These are phyloP conservation scores for Paratrypauchen microcephalus DNA, from an alignment of 2,797 vertebrate genomes.

Conservation along the genomic window DNA sequence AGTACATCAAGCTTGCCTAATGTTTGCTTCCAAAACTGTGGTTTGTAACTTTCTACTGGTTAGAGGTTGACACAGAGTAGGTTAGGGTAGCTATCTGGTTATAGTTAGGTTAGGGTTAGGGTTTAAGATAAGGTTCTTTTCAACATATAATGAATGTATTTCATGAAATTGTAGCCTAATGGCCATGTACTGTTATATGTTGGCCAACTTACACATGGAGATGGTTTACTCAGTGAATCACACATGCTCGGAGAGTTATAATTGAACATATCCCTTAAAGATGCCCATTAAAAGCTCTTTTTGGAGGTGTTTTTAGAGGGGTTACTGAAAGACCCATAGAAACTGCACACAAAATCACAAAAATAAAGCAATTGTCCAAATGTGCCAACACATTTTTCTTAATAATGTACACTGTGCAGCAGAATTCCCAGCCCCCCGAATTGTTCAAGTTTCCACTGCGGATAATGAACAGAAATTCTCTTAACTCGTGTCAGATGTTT, in stretches of 20 bases:
- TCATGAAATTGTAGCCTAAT: background rate
- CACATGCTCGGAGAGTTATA: background rate
- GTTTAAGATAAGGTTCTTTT: background rate
- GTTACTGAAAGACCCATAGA: background rate
- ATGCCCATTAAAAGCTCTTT: background rate
- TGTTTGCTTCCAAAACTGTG: background rate
- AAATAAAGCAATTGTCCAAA: background rate
- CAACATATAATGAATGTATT: background rate
- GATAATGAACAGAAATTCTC: constrained; percentile 63
- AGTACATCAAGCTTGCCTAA: background rate
- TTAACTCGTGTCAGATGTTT: constrained; percentile 76
- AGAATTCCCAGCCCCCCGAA: constrained; percentile 32
- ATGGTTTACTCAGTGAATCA: too few species aligned
- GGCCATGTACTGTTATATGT: background rate
- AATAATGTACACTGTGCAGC: constrained; percentile 5
- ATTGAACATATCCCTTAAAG: background rate
- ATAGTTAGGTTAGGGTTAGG: background rate
- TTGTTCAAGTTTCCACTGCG: constrained; percentile 58
- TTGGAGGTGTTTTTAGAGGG: background rate
- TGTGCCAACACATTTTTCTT: background rate
- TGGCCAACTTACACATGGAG: too few species aligned
- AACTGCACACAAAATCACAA: background rate
- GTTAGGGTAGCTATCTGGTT: background rate
- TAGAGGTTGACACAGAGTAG: background rate
- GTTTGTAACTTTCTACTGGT: too few species aligned